Evolutionary conservation across 2,888 invertebrate genomes (phyloP).

Genomic region (Myopa testacea): DNA sequence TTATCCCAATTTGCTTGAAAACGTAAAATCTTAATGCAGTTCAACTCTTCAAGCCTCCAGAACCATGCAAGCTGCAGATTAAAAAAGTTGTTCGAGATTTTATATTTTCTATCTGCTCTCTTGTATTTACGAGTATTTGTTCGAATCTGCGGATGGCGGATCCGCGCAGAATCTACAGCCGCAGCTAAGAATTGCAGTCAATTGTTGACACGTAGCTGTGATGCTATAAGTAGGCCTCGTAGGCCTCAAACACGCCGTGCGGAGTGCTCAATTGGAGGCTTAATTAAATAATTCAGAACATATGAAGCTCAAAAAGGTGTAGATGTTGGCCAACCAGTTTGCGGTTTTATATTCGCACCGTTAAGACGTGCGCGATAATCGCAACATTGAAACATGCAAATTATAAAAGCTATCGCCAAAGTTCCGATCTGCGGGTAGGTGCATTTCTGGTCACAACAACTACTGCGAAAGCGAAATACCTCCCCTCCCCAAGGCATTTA

Average conservation of each 20-base stretch:
- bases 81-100: conserved; percentile 13
- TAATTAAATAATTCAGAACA: conserved; percentile 39
- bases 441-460: neutral
- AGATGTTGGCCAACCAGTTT: conserved; percentile 28
- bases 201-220: neutral
- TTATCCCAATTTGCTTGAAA: neutral
- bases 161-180: neutral
- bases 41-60: neutral
- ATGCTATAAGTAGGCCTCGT: neutral
- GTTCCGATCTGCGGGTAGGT: neutral
- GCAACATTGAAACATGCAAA: conserved; percentile 24
- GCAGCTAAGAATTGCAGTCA: neutral
- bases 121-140: neutral
- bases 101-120: conserved; percentile 3
- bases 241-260: neutral
- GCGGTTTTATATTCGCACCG: conserved; percentile 16
- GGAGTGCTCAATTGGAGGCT: conserved; percentile 22
- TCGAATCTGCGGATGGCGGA: neutral
- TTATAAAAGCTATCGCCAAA: conserved; percentile 11
- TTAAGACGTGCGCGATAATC: conserved; percentile 34
- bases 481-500: too few relatives aligned
- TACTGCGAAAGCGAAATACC: neutral
- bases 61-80: conserved; percentile 38
- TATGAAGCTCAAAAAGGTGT: conserved; percentile 9
- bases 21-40: neutral